Evolutionary conservation across 2,113 vertebrate genomes (phyloP), one percentile per base, ranked within the genome.

Genomic region (Gobio gobio): DNA sequence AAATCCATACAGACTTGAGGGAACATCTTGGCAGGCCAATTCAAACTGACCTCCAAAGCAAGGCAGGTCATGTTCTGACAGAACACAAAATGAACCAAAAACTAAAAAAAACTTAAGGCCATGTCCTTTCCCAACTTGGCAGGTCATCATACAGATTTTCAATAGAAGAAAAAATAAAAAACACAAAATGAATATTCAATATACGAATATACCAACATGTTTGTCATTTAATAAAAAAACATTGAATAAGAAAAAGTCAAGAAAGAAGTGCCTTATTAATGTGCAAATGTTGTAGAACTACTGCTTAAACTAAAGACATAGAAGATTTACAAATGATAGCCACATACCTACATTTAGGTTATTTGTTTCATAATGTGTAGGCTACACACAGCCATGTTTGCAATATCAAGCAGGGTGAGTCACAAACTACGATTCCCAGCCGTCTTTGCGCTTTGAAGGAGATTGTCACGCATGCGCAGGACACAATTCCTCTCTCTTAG

Each of bases 391-490:
- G 54, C 54, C 18, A 1, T 3, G 18, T 56, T 49, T 12, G 45
- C 12, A 61, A 12, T 24, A 61, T 10, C 58, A 24, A 68, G 33
- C 33, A 20, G 20, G 9, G 9, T 22, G 33, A 68, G 13, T 1
- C 5, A 45, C 47, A 81, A 83, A 91, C 80, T 88, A 90, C 88
- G 83, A 47, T 70, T 81, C 82, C 87, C 90, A 82, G 10, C 49
- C 43, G 40, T 22, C 68, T 22, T 12, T 49, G 40, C 16, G 26
- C 7, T 29, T 13, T 22, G 18, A 68, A 68, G 59, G 78, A 58
- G 22, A 10, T 43, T 70, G 18, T 16, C 20, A 63, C 88, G 87
- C 90, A 87, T 87, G 90, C 89, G 87, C 81, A 63, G 4, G 81
- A 26, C 29, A 36, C 75, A 68, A 61, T 87, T 82, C 87, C 70